Evolutionary conservation across 2,113 vertebrate genomes (phyloP), one percentile per base, ranked within the genome.

Genomic region (Pterocles orientalis): DNA sequence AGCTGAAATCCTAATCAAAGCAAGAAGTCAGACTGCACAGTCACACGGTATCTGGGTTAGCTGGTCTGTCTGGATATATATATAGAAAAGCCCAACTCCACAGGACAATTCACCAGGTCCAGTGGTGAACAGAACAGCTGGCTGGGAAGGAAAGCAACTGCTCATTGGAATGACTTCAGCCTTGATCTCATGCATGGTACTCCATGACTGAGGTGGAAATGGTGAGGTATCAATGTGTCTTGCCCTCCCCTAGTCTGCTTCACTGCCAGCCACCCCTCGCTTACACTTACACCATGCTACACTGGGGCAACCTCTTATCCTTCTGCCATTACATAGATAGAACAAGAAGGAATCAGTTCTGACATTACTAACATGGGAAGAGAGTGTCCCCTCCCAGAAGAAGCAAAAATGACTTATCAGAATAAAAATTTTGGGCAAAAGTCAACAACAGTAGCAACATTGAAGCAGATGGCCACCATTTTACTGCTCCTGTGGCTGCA

Each of bases 241-340:
- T 70, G 47, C 7, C 41, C 31, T 43, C 41, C 48, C 9, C 36
- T 36, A 45, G 29, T 28, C 33, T 23, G 7, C 12, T 66, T 62
- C n/a, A 45, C 14, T 3, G 39, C 39, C 39, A 41, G 2, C 41
- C 11, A 64, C 6, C 16, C 7, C 20, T 50, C 56, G 1, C 0
- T 50, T 36, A 69, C 19, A 12, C 9, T 73, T 53, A 43, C 6
- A 34, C 10, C 4, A 0, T 19, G 11, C 33, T 47, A 20, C 29
- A 24, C 2, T 3, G 21, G 7, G 13, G n/a, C 14, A 68, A n/a
- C 4, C 13, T 68, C 31, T 81, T 53, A 81, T 10, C 23, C 6
- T 69, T 73, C 54, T 66, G 65, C 31, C 25, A 7, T 24, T 45
- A 17, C 18, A 65, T 12, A 86, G 13, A 24, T 9, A 21, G 56